phyloP scores from a whole-genome alignment of 2,797 vertebrate genomes.

The Galaxias olidus region DNA sequence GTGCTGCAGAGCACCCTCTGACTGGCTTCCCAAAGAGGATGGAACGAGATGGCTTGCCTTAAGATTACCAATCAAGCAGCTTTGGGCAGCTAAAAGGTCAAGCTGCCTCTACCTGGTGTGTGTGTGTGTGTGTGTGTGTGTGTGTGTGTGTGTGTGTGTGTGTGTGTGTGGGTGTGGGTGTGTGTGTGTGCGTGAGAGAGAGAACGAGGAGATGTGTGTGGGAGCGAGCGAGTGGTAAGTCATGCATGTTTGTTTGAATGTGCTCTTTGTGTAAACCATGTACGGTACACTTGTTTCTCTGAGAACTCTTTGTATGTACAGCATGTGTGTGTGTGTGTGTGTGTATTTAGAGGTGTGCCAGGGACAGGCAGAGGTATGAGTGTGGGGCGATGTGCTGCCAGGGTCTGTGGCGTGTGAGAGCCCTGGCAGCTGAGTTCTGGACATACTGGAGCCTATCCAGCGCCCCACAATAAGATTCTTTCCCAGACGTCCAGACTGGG shows the following conservation, averaged over 20 bases:
- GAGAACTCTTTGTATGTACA: neutral
- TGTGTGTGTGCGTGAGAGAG: neutral
- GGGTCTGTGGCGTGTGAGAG: too few species aligned
- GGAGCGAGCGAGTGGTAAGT: too few species aligned
- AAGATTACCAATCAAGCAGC: conserved; percentile 57
- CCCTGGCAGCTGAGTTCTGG: too few species aligned
- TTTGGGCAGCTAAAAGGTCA: conserved; percentile 49
- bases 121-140: neutral
- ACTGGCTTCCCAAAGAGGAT: conserved; percentile 59
- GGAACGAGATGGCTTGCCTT: conserved; percentile 59
- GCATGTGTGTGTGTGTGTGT: neutral
- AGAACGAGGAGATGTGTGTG: too few species aligned
- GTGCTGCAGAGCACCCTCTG: conserved; percentile 51
- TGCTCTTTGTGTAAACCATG: too few species aligned
- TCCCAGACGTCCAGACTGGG: too few species aligned
- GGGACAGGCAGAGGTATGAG: conserved; percentile 11
- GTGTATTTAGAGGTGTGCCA: conserved; percentile 11
- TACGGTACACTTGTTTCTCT: too few species aligned
- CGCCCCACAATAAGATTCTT: too few species aligned
- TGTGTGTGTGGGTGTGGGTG: conserved; percentile 1
- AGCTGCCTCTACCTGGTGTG: conserved; percentile 11
- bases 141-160: conserved; percentile 8
- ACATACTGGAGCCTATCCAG: too few species aligned
- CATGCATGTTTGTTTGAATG: too few species aligned
- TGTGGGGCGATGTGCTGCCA: too few species aligned